Evolutionary conservation across 2,797 vertebrate genomes (phyloP), one percentile per base, ranked within the genome.

Genomic region (Parauchenoglanis ngamensis): DNA sequence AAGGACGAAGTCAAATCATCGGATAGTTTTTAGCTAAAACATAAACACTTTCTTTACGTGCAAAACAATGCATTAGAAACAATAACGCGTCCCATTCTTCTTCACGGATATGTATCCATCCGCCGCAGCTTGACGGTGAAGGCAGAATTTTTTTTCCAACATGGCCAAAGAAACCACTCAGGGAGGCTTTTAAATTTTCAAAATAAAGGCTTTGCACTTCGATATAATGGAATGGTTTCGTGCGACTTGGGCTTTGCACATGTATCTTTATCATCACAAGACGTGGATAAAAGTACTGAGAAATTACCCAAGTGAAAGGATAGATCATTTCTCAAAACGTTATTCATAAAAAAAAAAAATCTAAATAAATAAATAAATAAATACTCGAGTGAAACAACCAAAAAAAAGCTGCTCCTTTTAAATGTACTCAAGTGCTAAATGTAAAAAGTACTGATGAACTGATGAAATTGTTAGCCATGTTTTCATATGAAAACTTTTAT

Each of bases 11-110:
- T 87, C 90, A 87, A 91, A 86, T 46, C 63, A 88, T 79, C 85
- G 72, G 88, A 85, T 28, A 73, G 49, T 19, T 23, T 63, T 87
- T 91, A 89, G 92, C 89, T 86, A 92, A 70, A 40, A 87, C 88
- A 87, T 89, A 90, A 89, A 73, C 82, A 90, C 89, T 89, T 88
- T 31, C 81, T 87, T 90, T 86, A 85, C 90, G 89, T 86, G 90
- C 86, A 3, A 86, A 85, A 87, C 88, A 89, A 93, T 89, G 90
- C 93, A 92, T 91, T 57, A 86, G 89, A 86, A 85, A 85, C 85
- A 91, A 91, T 75, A 88, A 89, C 86, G 83, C 88, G 84, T 87
- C 89, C 85, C 88, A 90, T 90, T 49, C 46, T 49, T 88, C 91
- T 89, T 85, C 84, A 23, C 35, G 8, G 72, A 12, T 49, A 0